These are phyloP conservation scores for Lineus longissimus DNA, from an alignment of 1,140 invertebrate species.

Conservation along the genomic window DNA sequence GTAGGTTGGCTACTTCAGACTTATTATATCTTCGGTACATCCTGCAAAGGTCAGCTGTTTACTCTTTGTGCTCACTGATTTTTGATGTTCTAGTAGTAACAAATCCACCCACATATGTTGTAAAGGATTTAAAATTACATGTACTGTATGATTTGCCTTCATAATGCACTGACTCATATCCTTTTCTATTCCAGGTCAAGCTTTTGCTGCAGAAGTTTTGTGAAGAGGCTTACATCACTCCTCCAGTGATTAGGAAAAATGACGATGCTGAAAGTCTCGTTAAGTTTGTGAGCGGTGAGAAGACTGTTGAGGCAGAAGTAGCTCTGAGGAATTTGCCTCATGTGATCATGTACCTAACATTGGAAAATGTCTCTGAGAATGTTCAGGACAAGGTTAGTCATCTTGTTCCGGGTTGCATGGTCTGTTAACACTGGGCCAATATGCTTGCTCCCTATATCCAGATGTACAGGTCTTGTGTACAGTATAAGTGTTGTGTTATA, in stretches of 20 bases:
- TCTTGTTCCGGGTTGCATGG: no score
- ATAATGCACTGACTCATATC: neutral
- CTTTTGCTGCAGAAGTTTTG: neutral
- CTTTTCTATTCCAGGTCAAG: neutral
- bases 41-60: no score
- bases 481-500: no score
- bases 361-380: conserved; percentile 14
- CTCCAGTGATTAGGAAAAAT: neutral
- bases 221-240: neutral
- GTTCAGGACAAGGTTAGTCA: neutral
- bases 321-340: conserved; percentile 14
- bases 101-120: neutral
- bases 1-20: neutral
- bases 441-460: neutral
- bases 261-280: conserved; percentile 18
- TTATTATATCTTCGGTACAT: no score
- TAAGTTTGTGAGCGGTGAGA: conserved; percentile 23
- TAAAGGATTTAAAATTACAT: neutral
- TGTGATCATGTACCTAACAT: conserved; percentile 37
- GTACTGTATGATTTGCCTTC: neutral
- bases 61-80: no score
- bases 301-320: neutral
- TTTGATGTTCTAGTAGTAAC: neutral
- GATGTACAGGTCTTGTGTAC: neutral
- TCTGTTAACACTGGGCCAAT: neutral